phyloP scores from a whole-genome alignment of 2,797 vertebrate genomes.

The Myotis pilosus region DNA sequence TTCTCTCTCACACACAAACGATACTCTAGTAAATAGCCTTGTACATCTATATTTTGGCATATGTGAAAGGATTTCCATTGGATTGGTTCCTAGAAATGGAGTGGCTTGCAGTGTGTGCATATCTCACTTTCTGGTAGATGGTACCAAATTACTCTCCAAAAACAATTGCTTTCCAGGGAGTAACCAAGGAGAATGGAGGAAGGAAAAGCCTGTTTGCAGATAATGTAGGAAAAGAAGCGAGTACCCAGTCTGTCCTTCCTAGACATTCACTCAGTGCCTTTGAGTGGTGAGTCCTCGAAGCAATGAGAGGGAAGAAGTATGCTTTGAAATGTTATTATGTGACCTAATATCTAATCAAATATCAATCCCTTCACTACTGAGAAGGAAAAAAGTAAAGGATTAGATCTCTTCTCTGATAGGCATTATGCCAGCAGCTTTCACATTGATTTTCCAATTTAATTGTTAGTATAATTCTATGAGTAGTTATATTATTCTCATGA shows the following conservation, averaged over 20 bases:
- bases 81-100: neutral
- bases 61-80: neutral
- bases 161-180: constrained; percentile 24
- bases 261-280: neutral
- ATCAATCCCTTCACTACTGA: neutral
- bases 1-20: neutral
- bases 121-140: neutral
- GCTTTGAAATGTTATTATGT: neutral
- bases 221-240: constrained; percentile 11
- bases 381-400: neutral
- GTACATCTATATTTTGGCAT: neutral
- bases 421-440: neutral
- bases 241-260: neutral
- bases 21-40: neutral
- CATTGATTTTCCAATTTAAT: constrained; percentile 10
- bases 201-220: neutral
- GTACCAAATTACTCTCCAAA: constrained; percentile 10
- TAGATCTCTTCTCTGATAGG: neutral
- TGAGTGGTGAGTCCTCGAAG: neutral
- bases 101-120: neutral
- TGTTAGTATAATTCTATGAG: neutral
- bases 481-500: neutral
- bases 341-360: neutral
- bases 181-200: neutral
- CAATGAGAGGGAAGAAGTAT: neutral